These are phyloP conservation scores for Drosophila nr. fundita DNA, from an alignment of 2,888 invertebrate genomes.

Conservation along the genomic window DNA sequence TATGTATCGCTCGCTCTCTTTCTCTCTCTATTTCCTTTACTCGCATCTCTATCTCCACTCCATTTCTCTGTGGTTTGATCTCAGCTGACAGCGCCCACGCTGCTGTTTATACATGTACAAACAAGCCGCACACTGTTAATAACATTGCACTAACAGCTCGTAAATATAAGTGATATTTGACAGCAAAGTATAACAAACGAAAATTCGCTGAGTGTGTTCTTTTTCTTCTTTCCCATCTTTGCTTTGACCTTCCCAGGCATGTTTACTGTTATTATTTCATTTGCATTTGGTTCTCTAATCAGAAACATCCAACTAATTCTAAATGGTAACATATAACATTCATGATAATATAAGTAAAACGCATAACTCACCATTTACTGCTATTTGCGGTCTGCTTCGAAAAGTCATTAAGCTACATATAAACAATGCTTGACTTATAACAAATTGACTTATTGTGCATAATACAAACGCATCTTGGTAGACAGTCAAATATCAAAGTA, in stretches of 20 bases:
- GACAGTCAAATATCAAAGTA: conserved; percentile 33
- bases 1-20: conserved; percentile 26
- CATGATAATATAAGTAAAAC: conserved; percentile 17
- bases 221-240: conserved; percentile 8
- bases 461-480: conserved; percentile 6
- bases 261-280: conserved; percentile 43
- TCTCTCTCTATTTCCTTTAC: conserved; percentile 7
- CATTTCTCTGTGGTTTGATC: conserved; percentile 32
- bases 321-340: conserved; percentile 35
- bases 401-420: conserved; percentile 22
- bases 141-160: conserved; percentile 70
- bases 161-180: conserved; percentile 54
- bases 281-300: conserved; percentile 32
- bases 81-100: conserved; percentile 14
- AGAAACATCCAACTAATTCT: conserved; percentile 21
- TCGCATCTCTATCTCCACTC: conserved; percentile 8
- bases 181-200: conserved; percentile 5
- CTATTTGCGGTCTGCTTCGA: conserved; percentile 15
- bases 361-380: conserved; percentile 9
- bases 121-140: conserved; percentile 54
- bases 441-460: conserved; percentile 25
- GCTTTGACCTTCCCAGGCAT: conserved; percentile 45
- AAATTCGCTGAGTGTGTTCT: conserved; percentile 13
- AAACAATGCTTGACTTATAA: conserved; percentile 36
- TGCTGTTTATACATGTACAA: conserved; percentile 17